Base-by-base conservation (phyloP, 2,888 invertebrate genomes). In the Deilephila porcellus region DNA sequence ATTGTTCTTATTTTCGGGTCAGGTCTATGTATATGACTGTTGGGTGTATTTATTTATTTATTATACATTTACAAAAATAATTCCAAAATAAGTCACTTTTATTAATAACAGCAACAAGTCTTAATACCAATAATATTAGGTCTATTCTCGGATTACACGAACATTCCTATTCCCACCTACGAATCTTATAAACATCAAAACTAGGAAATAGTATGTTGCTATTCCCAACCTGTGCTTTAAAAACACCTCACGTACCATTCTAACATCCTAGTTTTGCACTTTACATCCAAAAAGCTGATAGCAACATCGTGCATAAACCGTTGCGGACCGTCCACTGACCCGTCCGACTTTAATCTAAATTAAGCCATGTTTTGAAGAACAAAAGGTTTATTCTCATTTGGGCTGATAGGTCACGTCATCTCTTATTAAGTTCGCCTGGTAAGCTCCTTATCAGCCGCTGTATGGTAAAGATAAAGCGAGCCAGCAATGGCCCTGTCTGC, bases 371-470 rank as follows among this genome's bases (percentile, higher is more conserved):
- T 80, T 72, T 74, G 72, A 70, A 74, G 77, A 71, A 78, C 82
- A 86, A 86, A 89, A 84, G 89, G 90, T 86, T 79, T 84, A 84
- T 88, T 90, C 83, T 90, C 85, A 82, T 83, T 81, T 81, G 84
- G 76, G 76, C 59, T 75, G 76, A 73, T 72, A 71, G 76, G 79
- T 79, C 76, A 85, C 88, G 88, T 90, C 90, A 85, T 88, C 88
- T 91, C 90, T 90, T 93, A 91, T 93, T 92, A 93, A 89, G 87
- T 91, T 91, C 86, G 88, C 87, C 83, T 87, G 85, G 89, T 91
- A 91, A 93, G 92, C 93, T 92, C 84, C 93, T 93, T 94, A 94
- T 94, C 93, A 91, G 89, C 83, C 90, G 87, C 89, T 92, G 92
- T 93, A 92, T 91, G 90, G 90, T 86, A 84, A 86, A 93, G 93